Evolutionary conservation across 2,113 vertebrate species (phyloP).

Genomic region (Rattus norvegicus): DNA sequence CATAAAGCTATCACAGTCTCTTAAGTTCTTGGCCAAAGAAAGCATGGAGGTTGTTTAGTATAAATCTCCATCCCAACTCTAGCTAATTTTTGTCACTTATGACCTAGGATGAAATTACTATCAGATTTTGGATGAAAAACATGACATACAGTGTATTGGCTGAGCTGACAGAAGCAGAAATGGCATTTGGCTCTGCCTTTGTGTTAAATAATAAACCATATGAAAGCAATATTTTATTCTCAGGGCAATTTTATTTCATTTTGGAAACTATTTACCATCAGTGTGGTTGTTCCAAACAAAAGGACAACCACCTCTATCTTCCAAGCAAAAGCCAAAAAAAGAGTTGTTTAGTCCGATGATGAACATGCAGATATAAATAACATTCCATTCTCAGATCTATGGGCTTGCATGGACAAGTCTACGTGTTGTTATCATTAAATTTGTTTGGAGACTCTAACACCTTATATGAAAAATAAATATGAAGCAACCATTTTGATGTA

Average conservation of each 20-base stretch:
- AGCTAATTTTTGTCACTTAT: conserved; percentile 53
- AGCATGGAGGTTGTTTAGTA: not conserved
- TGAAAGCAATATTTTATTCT: not conserved
- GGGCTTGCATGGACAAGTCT: not conserved
- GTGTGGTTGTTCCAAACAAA: not conserved
- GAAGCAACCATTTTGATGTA: not conserved
- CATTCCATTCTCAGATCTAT: not conserved
- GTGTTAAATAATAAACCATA: not conserved
- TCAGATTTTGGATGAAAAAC: conserved; percentile 31
- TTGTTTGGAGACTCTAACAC: not conserved
- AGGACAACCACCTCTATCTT: not conserved
- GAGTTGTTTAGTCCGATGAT: not conserved
- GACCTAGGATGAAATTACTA: conserved; percentile 44
- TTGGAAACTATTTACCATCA: not conserved
- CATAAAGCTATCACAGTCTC: conserved; percentile 29
- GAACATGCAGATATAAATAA: not conserved
- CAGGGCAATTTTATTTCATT: conserved; percentile 7
- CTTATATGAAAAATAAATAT: conserved; percentile 19
- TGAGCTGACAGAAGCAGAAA: not conserved
- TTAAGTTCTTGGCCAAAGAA: conserved; percentile 43
- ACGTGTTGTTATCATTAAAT: not conserved
- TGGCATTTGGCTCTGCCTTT: not conserved
- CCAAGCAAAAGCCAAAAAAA: not conserved
- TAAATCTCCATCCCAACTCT: conserved; percentile 47
- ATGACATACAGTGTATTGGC: not conserved